phyloP scores from a whole-genome alignment of 2,113 vertebrate genomes.

The Alligator sinensis region DNA sequence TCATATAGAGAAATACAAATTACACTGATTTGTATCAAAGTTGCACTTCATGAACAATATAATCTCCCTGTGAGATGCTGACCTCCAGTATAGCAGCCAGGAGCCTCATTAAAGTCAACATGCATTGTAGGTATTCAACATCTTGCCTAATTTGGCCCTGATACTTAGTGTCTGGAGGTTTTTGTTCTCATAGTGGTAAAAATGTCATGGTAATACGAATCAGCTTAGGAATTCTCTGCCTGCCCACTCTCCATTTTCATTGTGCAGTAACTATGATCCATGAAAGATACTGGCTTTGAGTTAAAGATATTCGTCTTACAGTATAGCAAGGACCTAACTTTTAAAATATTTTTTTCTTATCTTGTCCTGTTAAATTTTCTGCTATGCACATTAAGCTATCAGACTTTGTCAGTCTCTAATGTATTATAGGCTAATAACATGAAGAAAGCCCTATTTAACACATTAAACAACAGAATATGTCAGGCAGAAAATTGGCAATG shows the following conservation, averaged over 20 bases:
- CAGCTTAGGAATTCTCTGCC: background rate
- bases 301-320: background rate
- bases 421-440: background rate
- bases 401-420: background rate
- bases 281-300: background rate
- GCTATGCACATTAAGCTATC: rapidly evolving
- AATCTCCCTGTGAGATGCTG: background rate
- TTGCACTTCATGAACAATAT: rapidly evolving
- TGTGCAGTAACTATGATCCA: background rate
- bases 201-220: background rate
- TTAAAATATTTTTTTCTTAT: background rate
- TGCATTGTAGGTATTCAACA: background rate
- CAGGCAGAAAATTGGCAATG: background rate
- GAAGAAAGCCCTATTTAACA: background rate
- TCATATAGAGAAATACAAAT: background rate
- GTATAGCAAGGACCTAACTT: rapidly evolving
- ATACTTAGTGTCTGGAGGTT: background rate
- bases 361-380: background rate
- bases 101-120: background rate
- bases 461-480: background rate
- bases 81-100: background rate
- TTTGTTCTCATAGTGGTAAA: background rate
- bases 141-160: background rate
- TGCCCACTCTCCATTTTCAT: background rate
- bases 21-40: background rate